phyloP scores from a whole-genome alignment of 2,113 vertebrate species.

The Zootoca vivipara region DNA sequence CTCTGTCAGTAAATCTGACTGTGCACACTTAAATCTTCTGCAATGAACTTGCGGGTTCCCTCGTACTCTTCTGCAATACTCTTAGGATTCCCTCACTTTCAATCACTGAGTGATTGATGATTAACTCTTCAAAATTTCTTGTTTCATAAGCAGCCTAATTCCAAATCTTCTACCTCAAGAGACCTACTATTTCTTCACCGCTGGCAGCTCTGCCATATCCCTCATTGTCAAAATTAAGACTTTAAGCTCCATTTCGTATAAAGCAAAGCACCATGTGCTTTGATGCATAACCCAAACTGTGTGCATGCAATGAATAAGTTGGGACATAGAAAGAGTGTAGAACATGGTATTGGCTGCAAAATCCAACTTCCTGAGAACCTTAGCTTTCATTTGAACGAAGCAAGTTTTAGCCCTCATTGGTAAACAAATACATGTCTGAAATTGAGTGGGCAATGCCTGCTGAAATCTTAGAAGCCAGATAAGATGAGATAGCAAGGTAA shows the following conservation, averaged over 20 bases:
- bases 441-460: not conserved
- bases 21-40: no score
- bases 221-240: not conserved
- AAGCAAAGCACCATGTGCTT: not conserved
- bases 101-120: no score
- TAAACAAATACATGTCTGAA: not conserved
- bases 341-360: not conserved
- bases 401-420: not conserved
- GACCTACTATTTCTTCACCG: constrained; percentile 11
- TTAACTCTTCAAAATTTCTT: no score
- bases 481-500: not conserved
- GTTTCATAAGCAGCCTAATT: not conserved
- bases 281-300: not conserved
- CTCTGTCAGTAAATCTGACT: no score
- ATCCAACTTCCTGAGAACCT: not conserved
- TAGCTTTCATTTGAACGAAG: not conserved
- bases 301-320: not conserved
- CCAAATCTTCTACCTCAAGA: not conserved
- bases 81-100: no score
- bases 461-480: not conserved
- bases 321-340: not conserved
- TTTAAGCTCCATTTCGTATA: not conserved
- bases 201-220: not conserved
- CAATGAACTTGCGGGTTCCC: no score
- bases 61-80: no score